phyloP scores from a whole-genome alignment of 2,888 invertebrate species.

The Clostera curtula region DNA sequence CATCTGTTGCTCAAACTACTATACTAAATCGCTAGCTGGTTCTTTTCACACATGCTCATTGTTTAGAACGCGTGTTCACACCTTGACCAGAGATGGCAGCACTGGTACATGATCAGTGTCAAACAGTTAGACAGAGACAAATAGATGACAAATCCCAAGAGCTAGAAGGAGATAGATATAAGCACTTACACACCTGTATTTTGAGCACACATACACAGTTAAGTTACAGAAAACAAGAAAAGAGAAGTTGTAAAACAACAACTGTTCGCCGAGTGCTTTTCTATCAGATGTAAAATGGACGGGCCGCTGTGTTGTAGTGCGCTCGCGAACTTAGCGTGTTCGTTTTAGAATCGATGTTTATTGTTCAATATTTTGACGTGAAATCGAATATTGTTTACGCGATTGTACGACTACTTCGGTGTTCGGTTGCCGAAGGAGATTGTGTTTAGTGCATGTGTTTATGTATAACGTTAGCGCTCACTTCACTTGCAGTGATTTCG shows the following conservation, averaged over 20 bases:
- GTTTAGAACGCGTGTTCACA: not conserved
- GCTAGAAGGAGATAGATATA: conserved; percentile 30
- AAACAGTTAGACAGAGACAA: conserved; percentile 40
- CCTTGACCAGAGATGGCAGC: conserved; percentile 41
- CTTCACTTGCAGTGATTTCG: conserved; percentile 70
- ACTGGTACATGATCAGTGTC: conserved; percentile 29
- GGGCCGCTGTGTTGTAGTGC: conserved; percentile 66
- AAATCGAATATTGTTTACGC: conserved; percentile 67
- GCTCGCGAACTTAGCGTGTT: conserved; percentile 68
- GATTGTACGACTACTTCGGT: conserved; percentile 66
- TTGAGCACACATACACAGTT: conserved; percentile 38
- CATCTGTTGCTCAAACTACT: conserved; percentile 20
- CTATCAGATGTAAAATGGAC: conserved; percentile 75
- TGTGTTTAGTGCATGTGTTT: conserved; percentile 70
- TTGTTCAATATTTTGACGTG: conserved; percentile 62
- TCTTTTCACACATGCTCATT: too few species aligned
- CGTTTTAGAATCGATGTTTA: conserved; percentile 70
- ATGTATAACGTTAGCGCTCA: conserved; percentile 65
- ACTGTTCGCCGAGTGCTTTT: conserved; percentile 55
- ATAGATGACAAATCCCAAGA: conserved; percentile 8
- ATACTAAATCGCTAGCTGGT: conserved; percentile 2
- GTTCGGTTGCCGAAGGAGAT: conserved; percentile 60
- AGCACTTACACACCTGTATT: conserved; percentile 32
- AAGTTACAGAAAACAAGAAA: conserved; percentile 63
- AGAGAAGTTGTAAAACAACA: conserved; percentile 75